Evolutionary conservation across 2,888 invertebrate genomes (phyloP), one percentile per base, ranked within the genome.

Genomic region (Chymomyza amoena): DNA sequence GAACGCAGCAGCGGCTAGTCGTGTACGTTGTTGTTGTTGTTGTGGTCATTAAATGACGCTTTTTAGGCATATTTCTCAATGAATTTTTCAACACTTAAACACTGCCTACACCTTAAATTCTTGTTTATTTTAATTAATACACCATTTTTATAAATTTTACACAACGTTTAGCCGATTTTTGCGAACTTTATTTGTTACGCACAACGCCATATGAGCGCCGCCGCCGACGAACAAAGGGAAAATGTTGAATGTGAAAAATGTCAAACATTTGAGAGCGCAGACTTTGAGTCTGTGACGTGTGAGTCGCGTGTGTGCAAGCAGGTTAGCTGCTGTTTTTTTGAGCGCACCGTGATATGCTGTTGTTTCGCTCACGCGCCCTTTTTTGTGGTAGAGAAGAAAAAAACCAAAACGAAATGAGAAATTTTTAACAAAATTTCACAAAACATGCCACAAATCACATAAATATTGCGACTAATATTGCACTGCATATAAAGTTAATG

Each of bases 161-260:
- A 78, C 69, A 70, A 66, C 75, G 73, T 79, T 79, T 77, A 74
- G 66, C 72, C 70, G 67, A 73, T 88, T 60, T 75, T 73, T 73
- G 64, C 65, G 68, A 72, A 32, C 79, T 84, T 85, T 75, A 78
- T 87, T 87, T 87, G 82, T 81, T 81, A 88, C 76, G 88, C 87
- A 83, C 83, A 81, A 68, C 76, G 56, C 45, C 51, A 80, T 80
- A 78, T 80, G 84, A 88, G 84, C 84, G 79, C 84, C 84, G 62
- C 45, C 62, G 84, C 85, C 87, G 84, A 88, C 88, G 85, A 84
- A 84, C 83, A 84, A 84, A 84, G 84, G 81, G 84, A 85, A 87
- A 87, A 88, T 87, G 82, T 75, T 85, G 88, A 83, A 87, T 83
- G 83, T 82, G 85, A 84, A 87, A 82, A 82, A 86, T 81, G 84